phyloP scores from a whole-genome alignment of 1,140 invertebrate genomes.

The Aricia agestis region DNA sequence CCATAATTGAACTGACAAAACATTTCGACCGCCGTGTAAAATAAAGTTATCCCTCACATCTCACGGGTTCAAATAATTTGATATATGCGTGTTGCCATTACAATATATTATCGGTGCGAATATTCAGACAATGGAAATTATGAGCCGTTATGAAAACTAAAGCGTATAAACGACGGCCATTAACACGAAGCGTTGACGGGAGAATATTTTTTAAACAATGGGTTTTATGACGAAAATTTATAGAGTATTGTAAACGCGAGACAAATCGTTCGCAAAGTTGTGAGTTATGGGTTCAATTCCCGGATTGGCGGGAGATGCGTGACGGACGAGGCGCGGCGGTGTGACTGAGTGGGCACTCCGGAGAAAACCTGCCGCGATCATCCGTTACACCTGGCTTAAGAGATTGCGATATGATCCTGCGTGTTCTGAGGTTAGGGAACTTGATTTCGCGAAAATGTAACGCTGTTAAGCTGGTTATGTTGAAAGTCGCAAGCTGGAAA shows the following conservation, averaged over 20 bases:
- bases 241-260: slow-evolving; percentile 31
- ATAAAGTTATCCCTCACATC: not conserved
- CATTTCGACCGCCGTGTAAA: not conserved
- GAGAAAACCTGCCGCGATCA: not conserved
- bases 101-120: not conserved
- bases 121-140: not conserved
- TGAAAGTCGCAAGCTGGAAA: too few relatives aligned
- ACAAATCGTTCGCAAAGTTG: slow-evolving; percentile 30
- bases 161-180: slow-evolving; percentile 10
- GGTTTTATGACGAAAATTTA: slow-evolving; percentile 26
- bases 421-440: not conserved
- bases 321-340: slow-evolving; percentile 28
- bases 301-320: slow-evolving; percentile 25
- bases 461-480: too few relatives aligned
- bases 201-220: slow-evolving; percentile 22
- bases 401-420: slow-evolving; percentile 8
- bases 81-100: not conserved
- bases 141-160: slow-evolving; percentile 10
- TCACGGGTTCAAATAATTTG: not conserved
- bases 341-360: slow-evolving; percentile 29
- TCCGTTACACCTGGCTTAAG: slow-evolving; percentile 12
- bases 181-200: slow-evolving; percentile 16
- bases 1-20: too few relatives aligned
- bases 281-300: slow-evolving; percentile 32
- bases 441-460: not conserved